Base-by-base conservation (phyloP, 1,140 invertebrate species). In the Belonocnema kinseyi region DNA sequence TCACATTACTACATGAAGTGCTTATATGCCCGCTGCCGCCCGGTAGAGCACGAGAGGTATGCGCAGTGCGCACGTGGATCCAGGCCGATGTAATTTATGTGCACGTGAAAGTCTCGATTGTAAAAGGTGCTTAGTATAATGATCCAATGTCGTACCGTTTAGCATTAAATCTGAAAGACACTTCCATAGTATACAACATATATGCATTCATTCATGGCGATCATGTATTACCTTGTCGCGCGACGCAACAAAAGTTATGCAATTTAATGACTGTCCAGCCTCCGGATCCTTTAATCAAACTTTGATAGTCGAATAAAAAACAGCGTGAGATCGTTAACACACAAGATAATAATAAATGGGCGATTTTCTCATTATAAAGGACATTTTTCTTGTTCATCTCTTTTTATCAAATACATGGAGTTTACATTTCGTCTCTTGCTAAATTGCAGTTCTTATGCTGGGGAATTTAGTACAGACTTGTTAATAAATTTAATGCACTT, bases 91-190 rank as follows among this genome's bases (percentile, higher is more conserved):
- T 80, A 73, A 75, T 73, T 46, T 80, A 76, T 81, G 80, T 77
- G 46, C 74, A 70, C 77, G 77, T 81, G 79, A 80, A 80, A 80
- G 79, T 78, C 21, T 66, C 58, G 26, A 33, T 74, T 61, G 50
- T n/a, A 13, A 21, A 56, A 17, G 26, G 16, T 54, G 58, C 51
- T 56, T 80, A 75, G 74, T 77, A 70, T 75, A 80, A 77, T 77
- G 75, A 78, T 73, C 56, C 72, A 74, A 78, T 74, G 77, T 50
- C 19, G 61, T 33, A 33, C 66, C 51, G 52, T 17, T 52, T 53
- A 72, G 33, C 75, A 58, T 77, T 77, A 77, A 77, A 80, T 77
- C 77, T 77, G 72, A 80, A 77, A 54, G 71, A 66, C 61, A 52
- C 61, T 56, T 40, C 17, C 46, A 26, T 17, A n/a, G 6, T 54